phyloP scores from a whole-genome alignment of 2,888 invertebrate species.

The Dorcus parallelipipedus region DNA sequence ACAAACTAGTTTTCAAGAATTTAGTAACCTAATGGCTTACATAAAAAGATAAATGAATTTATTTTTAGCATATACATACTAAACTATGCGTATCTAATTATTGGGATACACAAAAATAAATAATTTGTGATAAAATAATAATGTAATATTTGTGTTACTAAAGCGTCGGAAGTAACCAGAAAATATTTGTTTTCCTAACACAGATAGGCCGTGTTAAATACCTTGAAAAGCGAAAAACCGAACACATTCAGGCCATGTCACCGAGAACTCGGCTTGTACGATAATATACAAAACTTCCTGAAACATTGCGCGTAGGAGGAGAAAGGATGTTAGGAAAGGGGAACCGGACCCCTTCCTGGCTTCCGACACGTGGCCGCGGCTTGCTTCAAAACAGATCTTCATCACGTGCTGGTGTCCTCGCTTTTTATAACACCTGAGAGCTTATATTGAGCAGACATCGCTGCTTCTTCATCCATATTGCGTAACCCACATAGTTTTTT shows the following conservation, averaged over 20 bases:
- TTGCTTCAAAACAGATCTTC: conserved; percentile 23
- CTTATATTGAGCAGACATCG: conserved; percentile 2
- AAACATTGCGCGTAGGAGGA: conserved; percentile 9
- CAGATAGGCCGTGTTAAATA: neutral
- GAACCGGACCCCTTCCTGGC: conserved; percentile 32
- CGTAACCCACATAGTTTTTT: no score
- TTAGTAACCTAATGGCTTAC: no score
- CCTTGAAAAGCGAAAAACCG: conserved; percentile 10
- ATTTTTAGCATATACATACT: no score
- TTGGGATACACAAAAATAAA: no score
- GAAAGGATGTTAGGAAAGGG: conserved; percentile 27
- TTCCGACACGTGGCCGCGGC: conserved; percentile 29
- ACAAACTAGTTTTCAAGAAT: no score
- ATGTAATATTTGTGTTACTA: no score
- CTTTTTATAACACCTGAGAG: conserved; percentile 19
- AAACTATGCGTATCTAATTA: no score
- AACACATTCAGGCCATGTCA: conserved; percentile 18
- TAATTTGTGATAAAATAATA: no score
- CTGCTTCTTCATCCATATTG: no score
- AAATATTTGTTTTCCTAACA: conserved; percentile 8
- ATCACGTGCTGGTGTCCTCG: conserved; percentile 18
- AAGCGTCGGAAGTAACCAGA: no score
- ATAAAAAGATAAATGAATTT: no score
- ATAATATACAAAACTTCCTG: conserved; percentile 17
- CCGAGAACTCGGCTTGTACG: conserved; percentile 2